These are phyloP conservation scores for Heliopora coerulea DNA, from an alignment of 92 coral and sea anemone genomes.

Conservation along the genomic window DNA sequence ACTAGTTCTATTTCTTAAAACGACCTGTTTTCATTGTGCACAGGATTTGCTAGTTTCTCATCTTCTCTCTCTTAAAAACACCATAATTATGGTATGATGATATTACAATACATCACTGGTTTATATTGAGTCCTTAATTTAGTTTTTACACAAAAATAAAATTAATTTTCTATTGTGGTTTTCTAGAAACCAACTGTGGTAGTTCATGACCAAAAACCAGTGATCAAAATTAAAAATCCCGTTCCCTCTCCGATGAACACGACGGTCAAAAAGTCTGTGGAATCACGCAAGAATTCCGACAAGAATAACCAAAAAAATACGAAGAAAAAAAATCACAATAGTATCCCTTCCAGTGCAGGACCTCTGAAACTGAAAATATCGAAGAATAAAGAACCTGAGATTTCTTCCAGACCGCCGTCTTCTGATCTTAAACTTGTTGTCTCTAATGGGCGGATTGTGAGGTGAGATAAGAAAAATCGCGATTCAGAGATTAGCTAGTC, in stretches of 20 bases:
- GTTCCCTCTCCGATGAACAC: slow-evolving; percentile 27
- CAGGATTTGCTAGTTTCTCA: no score
- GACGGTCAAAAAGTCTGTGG: background rate
- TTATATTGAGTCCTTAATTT: no score
- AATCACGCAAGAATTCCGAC: slow-evolving; percentile 26
- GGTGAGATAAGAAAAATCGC: slow-evolving; percentile 47
- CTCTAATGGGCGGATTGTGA: slow-evolving; percentile 90
- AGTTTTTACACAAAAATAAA: no score
- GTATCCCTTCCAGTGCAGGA: slow-evolving; percentile 19
- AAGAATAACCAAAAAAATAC: slow-evolving; percentile 1
- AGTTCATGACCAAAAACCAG: slow-evolving; percentile 65
- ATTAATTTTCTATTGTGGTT: no score
- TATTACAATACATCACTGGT: no score
- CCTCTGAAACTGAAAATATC: slow-evolving; percentile 32
- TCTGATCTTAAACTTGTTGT: slow-evolving; percentile 81
- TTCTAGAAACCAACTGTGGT: slow-evolving; percentile 41
- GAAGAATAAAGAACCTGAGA: slow-evolving; percentile 5
- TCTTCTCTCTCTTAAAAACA: no score
- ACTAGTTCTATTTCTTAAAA: no score
- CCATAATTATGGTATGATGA: no score
- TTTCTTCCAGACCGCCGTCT: slow-evolving; percentile 26
- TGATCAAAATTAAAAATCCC: slow-evolving; percentile 80
- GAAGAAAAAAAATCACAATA: slow-evolving; percentile 11
- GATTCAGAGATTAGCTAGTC: no score
- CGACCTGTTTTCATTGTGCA: no score